Evolutionary conservation across 2,888 invertebrate genomes (phyloP).

Genomic region (Drosophila nr. perissopoda): DNA sequence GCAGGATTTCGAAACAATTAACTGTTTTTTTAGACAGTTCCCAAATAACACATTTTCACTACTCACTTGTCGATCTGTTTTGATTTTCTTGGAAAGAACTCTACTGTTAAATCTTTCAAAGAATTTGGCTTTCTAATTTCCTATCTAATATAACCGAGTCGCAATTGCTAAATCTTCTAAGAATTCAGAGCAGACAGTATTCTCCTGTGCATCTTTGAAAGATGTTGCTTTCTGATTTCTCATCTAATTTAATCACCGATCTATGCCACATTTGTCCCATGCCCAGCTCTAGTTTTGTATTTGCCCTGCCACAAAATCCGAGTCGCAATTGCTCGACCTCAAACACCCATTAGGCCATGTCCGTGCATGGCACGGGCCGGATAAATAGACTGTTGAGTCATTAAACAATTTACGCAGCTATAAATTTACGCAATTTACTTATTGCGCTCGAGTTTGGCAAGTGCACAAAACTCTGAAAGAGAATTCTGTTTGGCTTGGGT

Average conservation of each 20-base stretch:
- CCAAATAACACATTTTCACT: no score
- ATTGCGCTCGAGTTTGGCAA: conserved; percentile 55
- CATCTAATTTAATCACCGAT: background rate
- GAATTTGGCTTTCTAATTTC: background rate
- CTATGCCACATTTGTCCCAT: background rate
- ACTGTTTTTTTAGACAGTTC: no score
- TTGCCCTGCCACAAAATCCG: conserved; percentile 7
- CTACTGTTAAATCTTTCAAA: background rate
- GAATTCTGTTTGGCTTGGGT: conserved; percentile 43
- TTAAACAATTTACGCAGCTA: conserved; percentile 79
- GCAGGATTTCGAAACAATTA: no score
- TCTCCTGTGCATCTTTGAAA: background rate
- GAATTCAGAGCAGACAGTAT: background rate
- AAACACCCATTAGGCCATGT: conserved; percentile 67
- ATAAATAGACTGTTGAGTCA: conserved; percentile 79
- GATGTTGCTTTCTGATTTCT: background rate
- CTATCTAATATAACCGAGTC: background rate
- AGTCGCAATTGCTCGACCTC: conserved; percentile 34
- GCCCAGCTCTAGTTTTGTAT: conserved; percentile 6
- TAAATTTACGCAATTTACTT: conserved; percentile 83
- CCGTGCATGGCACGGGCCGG: conserved; percentile 56
- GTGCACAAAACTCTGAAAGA: conserved; percentile 29
- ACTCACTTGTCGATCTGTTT: background rate
- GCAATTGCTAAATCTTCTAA: background rate
- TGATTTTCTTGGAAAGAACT: background rate